Evolutionary conservation across 2,113 vertebrate genomes (phyloP), one percentile per base, ranked within the genome.

Genomic region (Rattus norvegicus): DNA sequence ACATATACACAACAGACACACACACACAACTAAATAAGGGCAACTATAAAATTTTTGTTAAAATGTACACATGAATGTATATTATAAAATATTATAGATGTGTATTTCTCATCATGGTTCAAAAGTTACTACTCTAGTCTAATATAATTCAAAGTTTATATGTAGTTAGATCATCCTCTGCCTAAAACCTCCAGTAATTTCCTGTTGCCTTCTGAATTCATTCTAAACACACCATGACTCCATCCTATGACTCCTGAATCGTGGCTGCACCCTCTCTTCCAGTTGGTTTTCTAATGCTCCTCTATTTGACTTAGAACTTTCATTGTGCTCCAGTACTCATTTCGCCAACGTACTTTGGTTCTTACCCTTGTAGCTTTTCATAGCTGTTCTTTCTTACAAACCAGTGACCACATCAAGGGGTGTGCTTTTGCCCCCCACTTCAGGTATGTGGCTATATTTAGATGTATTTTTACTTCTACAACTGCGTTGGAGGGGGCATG

Each of bases 381-480:
- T 28, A 12, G 54, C 20, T 90, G 5, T 9, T 79, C 63, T 85
- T 90, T 90, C 73, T 56, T 80, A 49, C 52, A 33, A 11, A 65
- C 36, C 10, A 16, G 11, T 56, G 39, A 67, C 59, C 92, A 33
- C 81, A 88, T 13, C 6, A 52, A 47, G 4, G 24, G 26, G 19
- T 65, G n/a, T 0, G 6, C 39, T 63, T 79, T 72, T 83, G 19
- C 16, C 5, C 5, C 19, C 75, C 0, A 43, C 13, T n/a, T 13
- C n/a, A n/a, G 30, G 47, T 16, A 49, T 47, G 8, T 70, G 63
- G 69, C 7, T 52, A 63, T 52, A 11, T 39, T n/a, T 89, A 26
- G 54, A 89, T 49, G 88, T 10, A 67, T 22, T 92, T 84, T 49
- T 59, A 17, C 14, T 76, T 90, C 96, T 49, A 92, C 2, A 63